These are phyloP conservation scores for Gonioctena quinquepunctata DNA, from an alignment of 1,140 invertebrate genomes.

Conservation along the genomic window DNA sequence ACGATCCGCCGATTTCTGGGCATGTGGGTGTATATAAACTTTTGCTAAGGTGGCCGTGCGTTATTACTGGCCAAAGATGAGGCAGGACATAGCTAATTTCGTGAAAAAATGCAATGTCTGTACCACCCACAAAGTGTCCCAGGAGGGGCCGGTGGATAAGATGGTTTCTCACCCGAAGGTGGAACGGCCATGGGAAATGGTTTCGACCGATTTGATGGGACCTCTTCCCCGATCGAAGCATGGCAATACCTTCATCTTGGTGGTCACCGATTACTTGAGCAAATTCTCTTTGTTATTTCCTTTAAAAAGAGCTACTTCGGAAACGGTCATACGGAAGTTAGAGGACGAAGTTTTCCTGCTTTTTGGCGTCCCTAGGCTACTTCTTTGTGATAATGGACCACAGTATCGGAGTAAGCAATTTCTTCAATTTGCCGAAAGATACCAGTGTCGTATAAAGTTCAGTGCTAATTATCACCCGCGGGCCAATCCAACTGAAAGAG, in stretches of 20 bases:
- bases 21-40: constrained; percentile 39
- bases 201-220: constrained; percentile 11
- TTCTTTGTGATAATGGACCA: constrained; percentile 39
- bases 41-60: background rate
- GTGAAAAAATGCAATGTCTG: constrained; percentile 35
- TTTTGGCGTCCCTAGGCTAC: constrained; percentile 28
- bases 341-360: constrained; percentile 24
- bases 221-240: constrained; percentile 4
- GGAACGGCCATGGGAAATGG: constrained; percentile 6
- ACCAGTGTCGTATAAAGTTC: constrained; percentile 17
- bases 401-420: constrained; percentile 28
- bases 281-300: constrained; percentile 22
- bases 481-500: constrained; percentile 26
- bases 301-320: constrained; percentile 5
- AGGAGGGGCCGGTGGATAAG: constrained; percentile 2
- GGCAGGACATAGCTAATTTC: constrained; percentile 29
- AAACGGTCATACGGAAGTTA: background rate
- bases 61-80: constrained; percentile 43
- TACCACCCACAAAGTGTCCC: constrained; percentile 16
- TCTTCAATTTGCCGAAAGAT: constrained; percentile 7
- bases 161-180: constrained; percentile 35
- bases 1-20: constrained; percentile 25
- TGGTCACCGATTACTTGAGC: constrained; percentile 13
- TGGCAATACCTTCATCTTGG: constrained; percentile 16
- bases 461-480: constrained; percentile 26